Evolutionary conservation across 2,797 vertebrate species (phyloP).

Genomic region (Nyctibius grandis): DNA sequence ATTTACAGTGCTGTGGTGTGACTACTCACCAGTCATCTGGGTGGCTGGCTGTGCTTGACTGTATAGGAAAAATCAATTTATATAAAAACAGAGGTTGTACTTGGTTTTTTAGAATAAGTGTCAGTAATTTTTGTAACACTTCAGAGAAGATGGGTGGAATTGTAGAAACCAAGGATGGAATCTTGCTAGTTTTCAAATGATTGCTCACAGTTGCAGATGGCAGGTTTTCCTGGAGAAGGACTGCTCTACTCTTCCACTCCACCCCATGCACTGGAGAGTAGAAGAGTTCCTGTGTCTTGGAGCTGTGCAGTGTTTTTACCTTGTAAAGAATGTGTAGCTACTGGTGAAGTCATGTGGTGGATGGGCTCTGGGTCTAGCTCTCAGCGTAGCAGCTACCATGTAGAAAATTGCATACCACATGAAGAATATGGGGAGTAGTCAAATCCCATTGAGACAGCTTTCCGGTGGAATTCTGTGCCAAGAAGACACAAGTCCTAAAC

Average conservation of each 20-base stretch:
- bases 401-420: neutral
- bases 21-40: neutral
- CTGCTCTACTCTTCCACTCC: neutral
- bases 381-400: neutral
- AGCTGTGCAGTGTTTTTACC: neutral
- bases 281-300: neutral
- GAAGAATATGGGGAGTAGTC: neutral
- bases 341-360: neutral
- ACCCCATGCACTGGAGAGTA: neutral
- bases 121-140: conserved; percentile 34
- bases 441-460: neutral
- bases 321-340: neutral
- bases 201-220: neutral
- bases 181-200: neutral
- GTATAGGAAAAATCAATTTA: neutral
- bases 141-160: conserved; percentile 35
- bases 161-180: conserved; percentile 16
- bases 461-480: neutral
- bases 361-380: neutral
- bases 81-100: neutral
- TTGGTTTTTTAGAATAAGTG: conserved; percentile 16
- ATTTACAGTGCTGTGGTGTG: neutral
- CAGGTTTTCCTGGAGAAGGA: neutral
- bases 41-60: neutral
- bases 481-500: neutral